Base-by-base conservation (phyloP, 2,113 vertebrate species). In the Callocephalon fimbriatum region DNA sequence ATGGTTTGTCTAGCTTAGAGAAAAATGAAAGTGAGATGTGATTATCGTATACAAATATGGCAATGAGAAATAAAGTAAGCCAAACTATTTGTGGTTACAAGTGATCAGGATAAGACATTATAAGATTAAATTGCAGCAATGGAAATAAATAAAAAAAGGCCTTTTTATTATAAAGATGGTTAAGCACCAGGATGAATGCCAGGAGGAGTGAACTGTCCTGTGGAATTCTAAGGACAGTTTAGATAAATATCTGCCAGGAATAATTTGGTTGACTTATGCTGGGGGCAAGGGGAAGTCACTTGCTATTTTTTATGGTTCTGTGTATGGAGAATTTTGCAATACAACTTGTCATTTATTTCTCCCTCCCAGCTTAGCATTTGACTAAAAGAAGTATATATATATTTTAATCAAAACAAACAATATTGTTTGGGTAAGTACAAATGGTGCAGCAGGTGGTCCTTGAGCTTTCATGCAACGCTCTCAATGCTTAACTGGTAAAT, bases 351-450 rank as follows among this genome's bases (percentile, higher is more conserved):
- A 16, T 67, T 90, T 95, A 35, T 95, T 96, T 92, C 40, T 78
- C 73, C 56, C 59, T 96, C 38, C 38, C 78, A 93, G 58, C 26
- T 59, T 83, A 96, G 61, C 82, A 75, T 81, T n/a, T 86, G 56
- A 31, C 42, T 84, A 61, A 93, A 86, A 86, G 20, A 51, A 76
- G 56, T 35, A 79, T 29, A 7, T 2, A 1, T 62, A 1, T 6
- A 19, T 67, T 79, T 86, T 77, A 59, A 37, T 72, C 56, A 68
- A 73, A 81, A 29, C 59, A 51, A 4, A 54, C 68, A 10, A 0
- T 88, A 53, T 50, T 82, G 37, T 45, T 91, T 70, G 75, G 96
- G 96, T 95, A 96, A 97, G 92, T 97, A 96, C n/a, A 86, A 22
- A 40, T 81, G 61, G 47, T 84, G 17, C 2, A 1, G 38, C 68